phyloP scores from a whole-genome alignment of 2,797 vertebrate genomes.

The Melanotaenia boesemani region DNA sequence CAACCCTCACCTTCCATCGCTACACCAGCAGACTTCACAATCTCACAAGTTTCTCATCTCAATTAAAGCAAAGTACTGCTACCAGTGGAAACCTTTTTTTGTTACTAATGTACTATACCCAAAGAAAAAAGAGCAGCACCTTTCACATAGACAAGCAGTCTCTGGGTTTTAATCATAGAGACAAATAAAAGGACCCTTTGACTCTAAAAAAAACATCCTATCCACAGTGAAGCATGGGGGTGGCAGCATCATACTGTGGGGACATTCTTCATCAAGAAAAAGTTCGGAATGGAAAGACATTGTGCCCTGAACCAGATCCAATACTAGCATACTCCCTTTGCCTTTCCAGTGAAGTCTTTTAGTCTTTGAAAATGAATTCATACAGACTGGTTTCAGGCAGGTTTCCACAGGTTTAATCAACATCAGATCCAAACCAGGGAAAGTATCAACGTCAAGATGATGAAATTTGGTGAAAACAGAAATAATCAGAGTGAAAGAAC shows the following conservation, averaged over 20 bases:
- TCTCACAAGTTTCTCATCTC: conserved; percentile 1
- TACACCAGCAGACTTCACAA: conserved; percentile 17
- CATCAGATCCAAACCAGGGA: not conserved
- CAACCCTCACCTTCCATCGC: not conserved
- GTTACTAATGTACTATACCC: not conserved
- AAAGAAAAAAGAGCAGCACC: not conserved
- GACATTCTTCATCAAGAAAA: not conserved
- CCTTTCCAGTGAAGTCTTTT: not conserved
- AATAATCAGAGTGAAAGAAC: conserved; percentile 1
- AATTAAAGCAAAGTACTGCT: not conserved
- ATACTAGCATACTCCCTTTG: not conserved
- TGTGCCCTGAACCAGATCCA: too few relatives aligned
- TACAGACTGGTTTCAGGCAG: not conserved
- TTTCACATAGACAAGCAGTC: not conserved
- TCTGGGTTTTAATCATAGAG: not conserved
- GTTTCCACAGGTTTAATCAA: not conserved
- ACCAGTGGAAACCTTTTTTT: not conserved
- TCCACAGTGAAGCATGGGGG: not conserved
- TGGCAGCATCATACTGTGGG: not conserved
- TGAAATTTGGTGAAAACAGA: conserved; percentile 12
- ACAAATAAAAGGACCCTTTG: not conserved
- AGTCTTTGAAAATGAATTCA: not conserved
- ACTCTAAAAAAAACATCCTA: not conserved
- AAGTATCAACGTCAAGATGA: not conserved
- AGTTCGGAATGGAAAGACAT: not conserved